phyloP scores from a whole-genome alignment of 2,113 vertebrate genomes.

The Chinchilla lanigera region DNA sequence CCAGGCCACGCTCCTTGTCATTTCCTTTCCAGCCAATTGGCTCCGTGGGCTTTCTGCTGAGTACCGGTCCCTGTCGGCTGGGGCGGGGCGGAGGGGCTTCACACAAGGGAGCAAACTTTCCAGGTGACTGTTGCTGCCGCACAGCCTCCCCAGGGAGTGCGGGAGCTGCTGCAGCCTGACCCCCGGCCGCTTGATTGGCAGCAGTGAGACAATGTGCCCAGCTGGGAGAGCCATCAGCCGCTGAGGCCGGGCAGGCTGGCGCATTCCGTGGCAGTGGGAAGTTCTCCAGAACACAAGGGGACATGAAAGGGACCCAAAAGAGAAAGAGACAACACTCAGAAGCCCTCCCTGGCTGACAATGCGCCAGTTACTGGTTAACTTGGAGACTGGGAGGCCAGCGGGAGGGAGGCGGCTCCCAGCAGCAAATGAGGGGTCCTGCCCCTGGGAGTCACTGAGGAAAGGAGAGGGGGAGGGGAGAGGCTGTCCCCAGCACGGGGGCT shows the following conservation, averaged over 20 bases:
- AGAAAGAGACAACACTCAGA: slow-evolving; percentile 64
- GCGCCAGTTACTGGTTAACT: slow-evolving; percentile 78
- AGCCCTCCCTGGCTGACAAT: neutral
- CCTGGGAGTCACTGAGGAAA: neutral
- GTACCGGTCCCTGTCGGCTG: neutral
- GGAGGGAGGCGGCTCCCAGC: neutral
- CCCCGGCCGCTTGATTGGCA: neutral
- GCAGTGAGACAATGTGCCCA: neutral
- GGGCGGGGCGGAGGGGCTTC: neutral
- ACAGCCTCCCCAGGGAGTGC: neutral
- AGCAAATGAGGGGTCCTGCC: neutral
- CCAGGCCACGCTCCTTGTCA: slow-evolving; percentile 31
- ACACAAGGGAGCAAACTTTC: slow-evolving; percentile 7
- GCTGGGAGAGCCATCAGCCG: neutral
- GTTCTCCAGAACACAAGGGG: slow-evolving; percentile 34
- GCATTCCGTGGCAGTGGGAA: neutral
- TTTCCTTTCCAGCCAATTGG: slow-evolving; percentile 70
- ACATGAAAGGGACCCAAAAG: neutral
- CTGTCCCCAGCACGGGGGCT: neutral
- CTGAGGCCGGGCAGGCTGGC: neutral
- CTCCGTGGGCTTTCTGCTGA: slow-evolving; percentile 30
- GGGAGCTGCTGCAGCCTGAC: neutral
- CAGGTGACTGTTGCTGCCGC: neutral
- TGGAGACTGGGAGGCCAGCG: neutral
- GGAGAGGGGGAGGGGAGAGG: neutral